Percentiles rank a stretch among this genome's conserved stretches.
phyloP scores from a whole-genome alignment of 2,113 vertebrate species.

The Podocnemis expansa region DNA sequence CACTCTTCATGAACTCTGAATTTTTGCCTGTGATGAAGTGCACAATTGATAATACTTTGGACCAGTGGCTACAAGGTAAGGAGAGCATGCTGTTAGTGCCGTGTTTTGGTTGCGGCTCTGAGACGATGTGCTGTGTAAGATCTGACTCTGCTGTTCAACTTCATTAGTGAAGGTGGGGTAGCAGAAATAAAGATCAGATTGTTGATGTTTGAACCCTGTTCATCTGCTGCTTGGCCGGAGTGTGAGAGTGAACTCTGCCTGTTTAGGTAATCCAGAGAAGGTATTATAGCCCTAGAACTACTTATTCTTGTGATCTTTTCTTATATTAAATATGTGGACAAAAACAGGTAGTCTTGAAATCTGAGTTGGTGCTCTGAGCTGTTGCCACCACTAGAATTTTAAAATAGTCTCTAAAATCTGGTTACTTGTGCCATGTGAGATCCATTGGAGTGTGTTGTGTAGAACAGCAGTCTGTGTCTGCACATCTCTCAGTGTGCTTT shows the following conservation, averaged over 20 bases:
- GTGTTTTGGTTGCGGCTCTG: neutral
- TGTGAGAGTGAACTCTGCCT: neutral
- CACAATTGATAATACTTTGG: slow-evolving; percentile 86
- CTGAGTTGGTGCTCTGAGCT: neutral
- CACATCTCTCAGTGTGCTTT: neutral
- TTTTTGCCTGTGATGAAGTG: slow-evolving; percentile 96
- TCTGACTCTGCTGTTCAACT: neutral
- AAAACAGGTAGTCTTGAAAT: neutral
- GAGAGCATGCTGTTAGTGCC: neutral
- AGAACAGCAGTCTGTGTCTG: neutral
- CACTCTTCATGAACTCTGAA: slow-evolving; percentile 91
- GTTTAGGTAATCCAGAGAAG: neutral
- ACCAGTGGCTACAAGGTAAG: slow-evolving; percentile 91
- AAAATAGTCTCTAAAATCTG: neutral
- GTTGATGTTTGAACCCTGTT: no score
- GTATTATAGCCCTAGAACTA: neutral
- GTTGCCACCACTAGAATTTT: neutral
- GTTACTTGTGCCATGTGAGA: neutral
- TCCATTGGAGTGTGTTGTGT: neutral
- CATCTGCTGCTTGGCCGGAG: no score
- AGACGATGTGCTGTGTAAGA: neutral
- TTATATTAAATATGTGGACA: neutral
- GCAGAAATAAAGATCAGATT: neutral
- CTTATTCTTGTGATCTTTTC: neutral
- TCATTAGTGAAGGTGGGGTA: neutral